Percentiles rank a stretch among this genome's conserved stretches.
phyloP scores from a whole-genome alignment of 2,888 invertebrate species.

The Smittia aterrima region DNA sequence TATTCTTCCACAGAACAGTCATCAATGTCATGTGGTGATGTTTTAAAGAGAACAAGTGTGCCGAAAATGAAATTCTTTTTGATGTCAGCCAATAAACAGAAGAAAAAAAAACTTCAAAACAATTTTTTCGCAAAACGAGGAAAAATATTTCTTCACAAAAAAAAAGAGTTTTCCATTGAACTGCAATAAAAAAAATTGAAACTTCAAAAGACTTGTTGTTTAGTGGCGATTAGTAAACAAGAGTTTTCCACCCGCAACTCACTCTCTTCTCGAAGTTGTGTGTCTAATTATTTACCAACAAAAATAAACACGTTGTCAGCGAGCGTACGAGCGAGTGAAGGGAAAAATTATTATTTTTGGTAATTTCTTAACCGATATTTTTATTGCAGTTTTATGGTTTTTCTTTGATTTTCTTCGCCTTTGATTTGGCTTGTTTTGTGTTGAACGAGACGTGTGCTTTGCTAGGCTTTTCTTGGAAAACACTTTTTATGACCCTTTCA shows the following conservation, averaged over 20 bases:
- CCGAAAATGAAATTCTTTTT: too few relatives aligned
- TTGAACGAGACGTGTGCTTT: background rate
- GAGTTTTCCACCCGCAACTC: conserved; percentile 4
- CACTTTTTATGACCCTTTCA: conserved; percentile 21
- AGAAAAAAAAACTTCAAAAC: background rate
- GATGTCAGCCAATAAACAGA: background rate
- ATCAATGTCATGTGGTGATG: too few relatives aligned
- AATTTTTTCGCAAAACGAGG: background rate
- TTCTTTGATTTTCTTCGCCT: conserved; percentile 34
- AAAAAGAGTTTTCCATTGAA: background rate
- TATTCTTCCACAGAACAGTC: too few relatives aligned
- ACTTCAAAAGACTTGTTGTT: conserved; percentile 35
- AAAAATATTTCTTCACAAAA: background rate
- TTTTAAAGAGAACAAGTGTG: too few relatives aligned
- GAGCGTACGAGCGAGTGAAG: background rate
- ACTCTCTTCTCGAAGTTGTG: background rate
- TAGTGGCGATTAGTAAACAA: conserved; percentile 28
- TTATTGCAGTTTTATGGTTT: conserved; percentile 39
- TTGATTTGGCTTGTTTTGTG: conserved; percentile 20
- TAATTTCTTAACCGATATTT: conserved; percentile 40
- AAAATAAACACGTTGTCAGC: conserved; percentile 25
- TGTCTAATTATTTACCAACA: conserved; percentile 40
- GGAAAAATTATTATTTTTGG: background rate
- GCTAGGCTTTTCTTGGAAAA: conserved; percentile 26
- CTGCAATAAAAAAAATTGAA: conserved; percentile 7